Base-by-base conservation (phyloP, 2,797 vertebrate genomes). In the Sebastes baramenuke region DNA sequence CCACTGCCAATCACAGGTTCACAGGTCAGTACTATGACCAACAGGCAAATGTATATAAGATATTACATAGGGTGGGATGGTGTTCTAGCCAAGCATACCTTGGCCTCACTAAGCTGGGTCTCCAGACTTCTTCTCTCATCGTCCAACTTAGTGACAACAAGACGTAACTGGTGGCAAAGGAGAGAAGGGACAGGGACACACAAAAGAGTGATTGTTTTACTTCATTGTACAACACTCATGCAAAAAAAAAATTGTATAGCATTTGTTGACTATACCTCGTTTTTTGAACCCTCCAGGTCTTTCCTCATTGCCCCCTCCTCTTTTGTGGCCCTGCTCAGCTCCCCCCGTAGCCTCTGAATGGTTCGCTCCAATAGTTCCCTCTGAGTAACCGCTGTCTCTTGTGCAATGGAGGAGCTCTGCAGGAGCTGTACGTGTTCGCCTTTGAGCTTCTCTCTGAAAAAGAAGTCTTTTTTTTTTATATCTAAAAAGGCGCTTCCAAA, bases 371-470 rank as follows among this genome's bases (percentile, higher is more conserved):
- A 8, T 2, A 55, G 30, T 20, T 80, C 58, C 46, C 38, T 72
- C 29, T 68, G 27, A 58, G 56, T 56, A n/a, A 1, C 60, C 0
- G 8, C 49, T 2, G 27, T 72, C 13, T 75, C 67, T 1, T 36
- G 71, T 22, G 62, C 61, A 22, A 2, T 18, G 14, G 62, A 75
- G 27, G 24, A 83, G 32, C 62, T 75, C 75, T 49, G 62, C 56
- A 62, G 49, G 61, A 83, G 80, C 58, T 42, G 6, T 5, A 6
- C 58, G 4, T 55, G 64, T 4, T 65, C 24, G 0, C 29, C 58
- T 72, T 29, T 32, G 7, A 83, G 75, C 64, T 46, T 75, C 72
- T 75, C 42, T 29, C 75, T 87, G 67, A 13, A 6, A 12, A 59
- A 46, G 38, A 1, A 65, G 6, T 30, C 0, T 29, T 16, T n/a